phyloP scores from a whole-genome alignment of 2,888 invertebrate genomes.

The Dynastes tityus region DNA sequence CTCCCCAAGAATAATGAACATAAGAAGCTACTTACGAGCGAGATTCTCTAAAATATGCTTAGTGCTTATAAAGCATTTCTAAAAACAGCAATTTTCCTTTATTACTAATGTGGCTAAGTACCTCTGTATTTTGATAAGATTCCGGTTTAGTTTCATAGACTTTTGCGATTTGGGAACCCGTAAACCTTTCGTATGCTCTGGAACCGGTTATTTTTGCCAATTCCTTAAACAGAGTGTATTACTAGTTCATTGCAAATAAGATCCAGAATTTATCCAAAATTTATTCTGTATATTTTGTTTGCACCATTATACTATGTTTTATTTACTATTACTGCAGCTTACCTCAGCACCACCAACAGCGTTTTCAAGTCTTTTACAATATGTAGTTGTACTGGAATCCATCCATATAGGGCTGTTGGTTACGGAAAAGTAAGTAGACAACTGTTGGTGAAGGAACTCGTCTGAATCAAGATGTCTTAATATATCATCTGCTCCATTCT shows the following conservation, averaged over 20 bases:
- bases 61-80: slow-evolving; percentile 25
- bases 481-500: slow-evolving; percentile 79
- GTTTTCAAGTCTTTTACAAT: slow-evolving; percentile 86
- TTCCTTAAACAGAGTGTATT: slow-evolving; percentile 72
- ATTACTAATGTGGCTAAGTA: slow-evolving; percentile 61
- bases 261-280: too few species aligned
- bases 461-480: slow-evolving; percentile 80
- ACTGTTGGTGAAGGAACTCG: slow-evolving; percentile 87
- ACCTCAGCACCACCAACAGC: slow-evolving; percentile 82
- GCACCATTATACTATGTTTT: background rate
- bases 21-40: slow-evolving; percentile 93
- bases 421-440: slow-evolving; percentile 84
- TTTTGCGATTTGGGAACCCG: slow-evolving; percentile 95
- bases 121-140: slow-evolving; percentile 84
- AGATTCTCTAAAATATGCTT: slow-evolving; percentile 80
- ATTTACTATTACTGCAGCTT: slow-evolving; percentile 49
- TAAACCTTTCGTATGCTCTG: slow-evolving; percentile 91
- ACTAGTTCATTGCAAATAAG: too few species aligned
- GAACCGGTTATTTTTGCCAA: slow-evolving; percentile 89
- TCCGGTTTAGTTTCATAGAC: slow-evolving; percentile 81
- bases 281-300: too few species aligned
- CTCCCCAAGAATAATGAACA: slow-evolving; percentile 90
- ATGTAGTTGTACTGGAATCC: slow-evolving; percentile 88
- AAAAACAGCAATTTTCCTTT: background rate
- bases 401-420: slow-evolving; percentile 95